Base-by-base conservation (phyloP, 1,140 invertebrate species). In the Papilio xuthus region DNA sequence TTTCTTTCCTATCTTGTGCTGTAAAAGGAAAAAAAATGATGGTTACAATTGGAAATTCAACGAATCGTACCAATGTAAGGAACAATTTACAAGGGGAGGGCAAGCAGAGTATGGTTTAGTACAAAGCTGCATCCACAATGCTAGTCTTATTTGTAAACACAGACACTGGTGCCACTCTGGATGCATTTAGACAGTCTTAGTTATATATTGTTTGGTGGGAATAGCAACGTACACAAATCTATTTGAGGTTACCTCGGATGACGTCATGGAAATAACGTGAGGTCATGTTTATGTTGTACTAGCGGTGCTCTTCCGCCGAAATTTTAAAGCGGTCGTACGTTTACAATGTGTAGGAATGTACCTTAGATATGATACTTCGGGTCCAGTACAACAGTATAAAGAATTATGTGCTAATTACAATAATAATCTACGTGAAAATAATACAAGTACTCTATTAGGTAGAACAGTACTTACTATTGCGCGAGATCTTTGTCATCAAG, bases 401-500 rank as follows among this genome's bases (percentile, higher is more conserved):
- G 50, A n/a, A 15, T 2, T 15, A 12, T 20, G 18, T 18, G 18
- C n/a, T 6, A 50, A n/a, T 50, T 50, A 50, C 18, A 18, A 6
- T 18, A 50, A 50, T 50, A 1, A 53, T 53, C 50, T 53, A 53
- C 50, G 18, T 18, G n/a, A 53, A 53, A 18, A 53, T 53, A 67
- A 13, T 28, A 13, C 8, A 67, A 67, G 28, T 67, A 32, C 32
- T 70, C 2, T 2, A n/a, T 23, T 23, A 15, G 15, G 20, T 15
- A 26, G 41, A 73, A 28, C 41, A 71, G 42, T 60, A 83, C 90
- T 88, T 84, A 93, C 92, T 91, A 94, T 90, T 89, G 93, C 69
- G 89, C 87, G 53, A 94, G 80, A 79, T 94, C 93, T 83, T 94
- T 94, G 84, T 94, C 93, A 47, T 94, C 93, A 2, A 94, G 87